Base-by-base conservation (phyloP, 2,888 invertebrate species). In the Cerastoderma edule region DNA sequence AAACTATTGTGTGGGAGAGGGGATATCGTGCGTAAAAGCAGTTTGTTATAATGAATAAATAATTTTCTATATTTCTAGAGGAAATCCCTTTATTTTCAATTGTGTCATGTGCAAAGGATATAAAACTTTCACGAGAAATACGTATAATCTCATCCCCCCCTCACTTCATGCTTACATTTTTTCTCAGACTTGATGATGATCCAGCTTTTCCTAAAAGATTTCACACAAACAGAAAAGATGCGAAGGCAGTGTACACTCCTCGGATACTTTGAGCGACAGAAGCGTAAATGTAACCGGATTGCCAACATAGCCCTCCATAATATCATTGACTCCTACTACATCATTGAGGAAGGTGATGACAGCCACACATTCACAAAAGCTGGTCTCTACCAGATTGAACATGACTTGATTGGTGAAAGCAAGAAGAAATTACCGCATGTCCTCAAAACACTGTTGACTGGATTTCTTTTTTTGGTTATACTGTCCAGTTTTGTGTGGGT, bases 321-420 rank as follows among this genome's bases (percentile, higher is more conserved):
- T 35, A 67, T 79, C 6, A 56, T 75, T 16, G 79, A 79, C 67
- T 66, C 72, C 5, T 72, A 75, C 35, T 66, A 72, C 46, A 63
- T 72, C 35, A 28, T 70, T 19, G 72, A 75, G 27, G 72, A 72
- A 24, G 72, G 72, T 1, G 79, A 79, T 50, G 75, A 79, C 27
- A 72, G 69, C 27, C 70, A 78, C 19, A 75, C 71, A 30, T 72
- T 77, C n/a, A 75, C 78, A 19, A 67, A 72, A 28, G 73, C 72
- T 4, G 77, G 75, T 1, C 56, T 81, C 8, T 81, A 78, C 63
- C 81, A 81, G 39, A 71, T 81, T 0, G 81, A 81, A 46, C 66
- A 81, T 67, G 81, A 81, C 48, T 56, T 73, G 33, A 67, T 50
- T 10, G 63, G 71, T 13, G 75, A 81, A 44, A 54, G 56, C 39